Evolutionary conservation across 2,113 vertebrate species (phyloP).

Genomic region (Falcunculus frontatus): DNA sequence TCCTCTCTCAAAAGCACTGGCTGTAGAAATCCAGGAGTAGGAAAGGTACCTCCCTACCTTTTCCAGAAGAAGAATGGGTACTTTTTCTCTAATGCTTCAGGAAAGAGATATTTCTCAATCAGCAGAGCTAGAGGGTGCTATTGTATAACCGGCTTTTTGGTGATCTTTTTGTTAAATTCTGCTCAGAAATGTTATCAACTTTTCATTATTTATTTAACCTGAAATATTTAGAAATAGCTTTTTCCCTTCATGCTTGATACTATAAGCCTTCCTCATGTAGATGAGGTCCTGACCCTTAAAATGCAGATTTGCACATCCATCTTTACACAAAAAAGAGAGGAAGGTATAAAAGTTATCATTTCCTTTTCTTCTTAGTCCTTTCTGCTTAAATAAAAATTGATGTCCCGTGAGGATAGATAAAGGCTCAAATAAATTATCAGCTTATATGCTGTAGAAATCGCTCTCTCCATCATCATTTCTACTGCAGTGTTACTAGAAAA

Average conservation of each 20-base stretch:
- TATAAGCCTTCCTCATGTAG: not conserved
- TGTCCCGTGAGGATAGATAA: not conserved
- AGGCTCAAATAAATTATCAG: not conserved
- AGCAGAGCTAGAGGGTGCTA: conserved; percentile 55
- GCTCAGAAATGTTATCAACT: not conserved
- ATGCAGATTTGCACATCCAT: not conserved
- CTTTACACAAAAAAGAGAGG: not conserved
- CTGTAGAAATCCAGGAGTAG: not conserved
- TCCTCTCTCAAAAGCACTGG: not conserved
- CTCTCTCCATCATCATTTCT: not conserved
- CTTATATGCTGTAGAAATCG: not conserved
- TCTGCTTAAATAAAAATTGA: not conserved
- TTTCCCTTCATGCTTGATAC: not conserved
- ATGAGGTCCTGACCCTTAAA: not conserved
- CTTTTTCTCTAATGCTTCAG: not conserved
- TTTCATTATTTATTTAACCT: not conserved
- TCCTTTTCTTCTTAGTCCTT: not conserved
- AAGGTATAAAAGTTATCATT: not conserved
- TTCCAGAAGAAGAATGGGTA: not conserved
- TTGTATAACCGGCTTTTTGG: not conserved
- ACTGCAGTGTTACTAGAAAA: not conserved
- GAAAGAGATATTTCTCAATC: not conserved
- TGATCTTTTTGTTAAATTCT: not conserved
- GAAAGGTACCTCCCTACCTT: not conserved
- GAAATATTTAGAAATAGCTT: not conserved